Base-by-base conservation (phyloP, 2,113 vertebrate species). In the Octodon degus region DNA sequence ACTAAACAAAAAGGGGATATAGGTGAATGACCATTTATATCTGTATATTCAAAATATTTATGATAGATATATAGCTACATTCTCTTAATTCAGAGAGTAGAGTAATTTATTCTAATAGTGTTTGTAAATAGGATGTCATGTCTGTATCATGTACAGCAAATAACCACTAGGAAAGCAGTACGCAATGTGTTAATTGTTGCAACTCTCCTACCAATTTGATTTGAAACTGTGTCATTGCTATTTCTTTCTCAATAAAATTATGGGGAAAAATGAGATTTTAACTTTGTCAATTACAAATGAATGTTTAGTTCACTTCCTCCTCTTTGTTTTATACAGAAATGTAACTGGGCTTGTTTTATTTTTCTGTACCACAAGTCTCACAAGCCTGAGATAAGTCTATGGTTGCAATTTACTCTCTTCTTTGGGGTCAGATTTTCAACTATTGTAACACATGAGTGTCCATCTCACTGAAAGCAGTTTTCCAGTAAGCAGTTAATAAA, bases 211-310 rank as follows among this genome's bases (percentile, higher is more conserved):
- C 43, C 43, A 43, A 43, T 43, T 43, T 43, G 43, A 43, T 43
- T 43, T 43, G 43, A 43, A 43, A 43, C 43, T 43, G 43, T 43
- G 43, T 43, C 5, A 43, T 43, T 43, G 43, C 43, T 43, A 43
- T 43, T 43, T 43, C 43, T 43, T 43, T 43, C 43, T 43, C 43
- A 43, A 43, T 43, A 43, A 43, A 43, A 12, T 53, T 53, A 94
- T 60, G 87, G 95, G 96, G 96, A 34, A 68, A 6, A 97, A 95
- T 74, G 47, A 13, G 68, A 12, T 67, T 68, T 97, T 82, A 82
- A 89, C 81, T 50, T 96, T 62, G 82, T n/a, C 4, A 24, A 55
- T 95, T 97, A 65, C 74, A 34, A 67, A 53, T 34, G 65, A 77
- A 74, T 70, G 83, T 84, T 84, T 83, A 65, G 22, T 67, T 88